These are phyloP conservation scores for Lycaon pictus DNA, from an alignment of 2,113 vertebrate species.

Conservation along the genomic window DNA sequence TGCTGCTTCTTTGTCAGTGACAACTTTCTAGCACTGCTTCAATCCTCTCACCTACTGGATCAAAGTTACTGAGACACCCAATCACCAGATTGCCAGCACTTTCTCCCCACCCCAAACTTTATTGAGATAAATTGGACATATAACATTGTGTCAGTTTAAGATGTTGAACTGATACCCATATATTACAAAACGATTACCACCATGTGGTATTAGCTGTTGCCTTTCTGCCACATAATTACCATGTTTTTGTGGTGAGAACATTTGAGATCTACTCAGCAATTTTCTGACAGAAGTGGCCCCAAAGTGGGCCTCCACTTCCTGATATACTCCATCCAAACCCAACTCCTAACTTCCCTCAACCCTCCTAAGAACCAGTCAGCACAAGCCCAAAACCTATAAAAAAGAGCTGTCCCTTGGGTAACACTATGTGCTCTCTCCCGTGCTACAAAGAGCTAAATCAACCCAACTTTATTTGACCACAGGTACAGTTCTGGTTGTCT, in stretches of 20 bases:
- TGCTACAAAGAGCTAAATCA: not conserved
- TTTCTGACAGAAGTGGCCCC: not conserved
- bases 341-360: not conserved
- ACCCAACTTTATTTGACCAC: not conserved
- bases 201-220: too few species aligned
- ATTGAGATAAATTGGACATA: not conserved
- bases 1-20: not conserved
- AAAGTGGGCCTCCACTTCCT: not conserved
- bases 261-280: not conserved
- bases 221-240: not conserved
- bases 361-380: constrained; percentile 1
- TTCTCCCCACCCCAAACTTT: not conserved
- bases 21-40: not conserved
- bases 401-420: not conserved
- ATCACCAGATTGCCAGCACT: not conserved
- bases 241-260: not conserved
- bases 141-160: not conserved
- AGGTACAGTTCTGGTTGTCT: not conserved
- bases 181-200: not conserved
- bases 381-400: not conserved
- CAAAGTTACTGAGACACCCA: not conserved
- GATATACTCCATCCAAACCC: not conserved
- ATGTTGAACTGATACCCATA: not conserved
- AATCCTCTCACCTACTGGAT: not conserved
- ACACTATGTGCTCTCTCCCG: not conserved